These are phyloP conservation scores for Himalopsyche phryganea DNA, from an alignment of 1,140 invertebrate genomes.

Conservation along the genomic window DNA sequence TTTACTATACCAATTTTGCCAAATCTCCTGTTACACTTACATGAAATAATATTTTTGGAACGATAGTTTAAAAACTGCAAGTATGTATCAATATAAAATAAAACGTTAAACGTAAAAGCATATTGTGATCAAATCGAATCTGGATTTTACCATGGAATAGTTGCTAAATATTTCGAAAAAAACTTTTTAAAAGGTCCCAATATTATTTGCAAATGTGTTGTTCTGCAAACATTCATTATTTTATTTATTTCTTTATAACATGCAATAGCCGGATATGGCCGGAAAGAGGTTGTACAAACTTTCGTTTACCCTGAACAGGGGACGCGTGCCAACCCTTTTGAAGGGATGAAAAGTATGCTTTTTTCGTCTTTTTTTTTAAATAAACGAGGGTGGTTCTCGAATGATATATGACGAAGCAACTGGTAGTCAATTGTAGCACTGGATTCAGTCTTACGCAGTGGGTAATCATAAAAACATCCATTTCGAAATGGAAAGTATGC, in stretches of 20 bases:
- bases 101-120: no score
- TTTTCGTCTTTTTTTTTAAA: conserved; percentile 23
- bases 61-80: no score
- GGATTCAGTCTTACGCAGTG: conserved; percentile 6
- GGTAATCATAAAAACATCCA: background rate
- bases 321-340: conserved; percentile 31
- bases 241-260: conserved; percentile 19
- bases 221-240: conserved; percentile 12
- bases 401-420: conserved; percentile 32
- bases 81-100: no score
- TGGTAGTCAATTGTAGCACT: conserved; percentile 22
- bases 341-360: conserved; percentile 8
- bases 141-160: no score
- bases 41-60: no score
- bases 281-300: conserved; percentile 22
- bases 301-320: conserved; percentile 5
- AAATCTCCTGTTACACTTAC: no score
- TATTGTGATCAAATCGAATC: no score
- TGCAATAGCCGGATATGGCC: conserved; percentile 10
- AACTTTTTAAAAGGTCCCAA: no score
- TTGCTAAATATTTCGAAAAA: no score
- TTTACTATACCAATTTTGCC: no score
- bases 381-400: conserved; percentile 22
- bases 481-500: no score
- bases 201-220: no score